Conservation (phyloP, 1,140 invertebrate species). For the Papilio helenus region DNA sequence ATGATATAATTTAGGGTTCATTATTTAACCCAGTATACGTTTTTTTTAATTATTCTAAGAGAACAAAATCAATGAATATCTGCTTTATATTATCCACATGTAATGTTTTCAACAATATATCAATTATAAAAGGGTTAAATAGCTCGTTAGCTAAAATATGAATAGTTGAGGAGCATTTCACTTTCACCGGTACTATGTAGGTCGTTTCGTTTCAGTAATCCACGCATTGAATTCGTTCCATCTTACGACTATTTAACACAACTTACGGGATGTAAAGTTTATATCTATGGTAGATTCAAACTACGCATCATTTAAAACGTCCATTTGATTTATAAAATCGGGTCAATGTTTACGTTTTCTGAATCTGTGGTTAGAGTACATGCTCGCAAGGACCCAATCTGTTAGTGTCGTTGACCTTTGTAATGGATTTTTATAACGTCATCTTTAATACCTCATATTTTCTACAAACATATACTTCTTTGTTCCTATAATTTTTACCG, state of each 20-base stretch:
- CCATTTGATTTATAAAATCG: too few relatives aligned
- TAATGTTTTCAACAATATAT: not conserved
- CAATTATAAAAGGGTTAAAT: not conserved
- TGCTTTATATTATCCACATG: too few relatives aligned
- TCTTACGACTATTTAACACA: not conserved
- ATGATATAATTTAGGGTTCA: too few relatives aligned
- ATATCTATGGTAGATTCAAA: not conserved
- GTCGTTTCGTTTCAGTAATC: constrained; percentile 1
- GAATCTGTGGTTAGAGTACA: too few relatives aligned
- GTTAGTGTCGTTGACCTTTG: not conserved
- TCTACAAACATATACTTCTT: too few relatives aligned
- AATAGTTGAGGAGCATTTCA: not conserved
- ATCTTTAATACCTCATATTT: too few relatives aligned
- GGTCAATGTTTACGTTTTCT: too few relatives aligned
- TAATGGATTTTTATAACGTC: too few relatives aligned
- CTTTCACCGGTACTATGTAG: not conserved
- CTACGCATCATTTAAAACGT: too few relatives aligned
- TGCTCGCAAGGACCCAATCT: too few relatives aligned
- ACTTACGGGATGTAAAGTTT: not conserved
- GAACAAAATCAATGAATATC: not conserved
- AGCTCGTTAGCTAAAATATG: not conserved
- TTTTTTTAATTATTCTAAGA: not conserved
- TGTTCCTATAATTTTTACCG: too few relatives aligned
- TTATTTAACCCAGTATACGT: too few relatives aligned
- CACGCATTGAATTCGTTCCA: not conserved